Base-by-base conservation (phyloP, 2,888 invertebrate genomes). In the Leptura quadrifasciata region DNA sequence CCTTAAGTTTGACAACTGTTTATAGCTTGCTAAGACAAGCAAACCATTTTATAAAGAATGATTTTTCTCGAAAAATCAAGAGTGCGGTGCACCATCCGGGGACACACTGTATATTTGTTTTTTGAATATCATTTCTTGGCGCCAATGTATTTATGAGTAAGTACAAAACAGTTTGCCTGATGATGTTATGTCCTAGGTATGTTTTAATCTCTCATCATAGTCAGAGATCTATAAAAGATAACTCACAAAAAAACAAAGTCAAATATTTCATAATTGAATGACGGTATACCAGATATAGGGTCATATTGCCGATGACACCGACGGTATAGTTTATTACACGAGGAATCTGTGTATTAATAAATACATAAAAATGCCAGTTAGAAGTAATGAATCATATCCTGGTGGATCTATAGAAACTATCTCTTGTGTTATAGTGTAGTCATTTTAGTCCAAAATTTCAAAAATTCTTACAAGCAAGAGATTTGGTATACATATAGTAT, bases 151-250 rank as follows among this genome's bases (percentile, higher is more conserved):
- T 20, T 18, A 27, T 67, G 55, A 55, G 54, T 67, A 67, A 67
- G 17, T 27, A 17, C 17, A 27, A 52, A 21, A 55, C n/a, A n/a
- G n/a, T 24, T 54, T 67, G 24, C 24, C 24, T 54, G 67, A 67
- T 67, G 68, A 68, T 68, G 68, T 68, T 55, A 68, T 57, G 57
- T 20, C 68, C 57, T 52, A 68, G 55, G 68, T 27, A 68, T 68
- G 17, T 35, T 61, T 55, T 52, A 57, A 20, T 39, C 55, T 67
- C 27, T 54, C 47, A 65, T 65, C 64, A 27, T 17, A 67, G 17
- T 24, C 27, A 20, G 54, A 67, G 31, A 35, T 68, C 35, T 18
- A 57, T 18, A 18, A 55, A 57, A 68, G 68, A 55, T 31, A 57
- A 57, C 68, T 17, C 8, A 68, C 20, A 68, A 67, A 55, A 47